Conservation (phyloP, 2,113 vertebrate species). For the Zosterops pallidus region DNA sequence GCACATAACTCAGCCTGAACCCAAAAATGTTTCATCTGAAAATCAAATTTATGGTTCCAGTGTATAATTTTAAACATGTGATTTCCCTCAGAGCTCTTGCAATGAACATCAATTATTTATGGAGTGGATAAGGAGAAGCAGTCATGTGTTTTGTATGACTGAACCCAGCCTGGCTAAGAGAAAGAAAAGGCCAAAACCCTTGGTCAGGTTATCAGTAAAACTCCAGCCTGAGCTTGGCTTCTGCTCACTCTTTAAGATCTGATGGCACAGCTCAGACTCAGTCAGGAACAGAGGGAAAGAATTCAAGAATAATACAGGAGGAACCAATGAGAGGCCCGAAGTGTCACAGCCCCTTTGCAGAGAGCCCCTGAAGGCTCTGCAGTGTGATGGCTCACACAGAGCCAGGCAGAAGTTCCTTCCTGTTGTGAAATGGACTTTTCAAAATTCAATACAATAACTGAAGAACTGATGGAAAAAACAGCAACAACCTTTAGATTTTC, state of each 20-base stretch:
- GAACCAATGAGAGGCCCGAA: neutral
- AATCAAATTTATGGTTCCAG: neutral
- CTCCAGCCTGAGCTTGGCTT: neutral
- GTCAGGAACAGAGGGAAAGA: neutral
- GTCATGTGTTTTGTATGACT: accelerated
- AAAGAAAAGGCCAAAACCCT: neutral
- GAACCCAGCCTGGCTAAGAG: neutral
- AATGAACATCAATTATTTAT: neutral
- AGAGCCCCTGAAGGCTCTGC: neutral
- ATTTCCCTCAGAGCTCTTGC: neutral
- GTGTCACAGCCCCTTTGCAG: neutral
- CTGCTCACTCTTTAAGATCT: neutral
- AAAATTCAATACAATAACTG: neutral
- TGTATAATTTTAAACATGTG: accelerated
- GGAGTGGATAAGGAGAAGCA: neutral
- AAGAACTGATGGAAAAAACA: neutral
- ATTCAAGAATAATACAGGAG: accelerated
- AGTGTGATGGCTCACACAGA: neutral
- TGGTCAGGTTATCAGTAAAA: neutral
- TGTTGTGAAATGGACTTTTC: neutral
- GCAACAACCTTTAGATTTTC: neutral
- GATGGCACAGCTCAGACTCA: neutral
- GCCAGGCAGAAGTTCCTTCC: neutral
- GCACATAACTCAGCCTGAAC: neutral
- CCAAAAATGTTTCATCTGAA: neutral